phyloP scores from a whole-genome alignment of 2,888 invertebrate species.

The Calephelis perditalis region DNA sequence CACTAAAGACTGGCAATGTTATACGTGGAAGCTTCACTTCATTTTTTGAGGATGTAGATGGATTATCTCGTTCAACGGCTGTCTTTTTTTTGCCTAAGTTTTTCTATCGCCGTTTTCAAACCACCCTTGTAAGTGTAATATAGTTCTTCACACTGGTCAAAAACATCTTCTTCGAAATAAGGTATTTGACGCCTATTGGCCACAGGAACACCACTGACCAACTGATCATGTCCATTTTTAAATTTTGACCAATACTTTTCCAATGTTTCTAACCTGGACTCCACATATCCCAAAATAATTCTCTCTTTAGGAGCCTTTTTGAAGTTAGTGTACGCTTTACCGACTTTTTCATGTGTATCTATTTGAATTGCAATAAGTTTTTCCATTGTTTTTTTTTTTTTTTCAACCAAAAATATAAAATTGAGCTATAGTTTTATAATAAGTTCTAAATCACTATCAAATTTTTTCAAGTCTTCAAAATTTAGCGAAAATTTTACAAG shows the following conservation, averaged over 20 bases:
- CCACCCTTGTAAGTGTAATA: neutral
- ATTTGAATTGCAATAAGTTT: neutral
- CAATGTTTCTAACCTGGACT: too few species aligned
- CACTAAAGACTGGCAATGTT: conserved; percentile 11
- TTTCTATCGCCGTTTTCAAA: neutral
- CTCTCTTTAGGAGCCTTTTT: neutral
- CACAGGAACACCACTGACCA: too few species aligned
- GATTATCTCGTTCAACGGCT: too few species aligned
- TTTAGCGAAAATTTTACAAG: too few species aligned
- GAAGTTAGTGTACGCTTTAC: neutral
- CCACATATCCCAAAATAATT: neutral
- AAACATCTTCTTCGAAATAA: neutral
- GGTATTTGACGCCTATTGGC: neutral
- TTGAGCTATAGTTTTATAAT: too few species aligned
- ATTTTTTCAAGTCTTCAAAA: too few species aligned
- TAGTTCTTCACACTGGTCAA: neutral
- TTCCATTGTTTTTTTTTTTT: neutral
- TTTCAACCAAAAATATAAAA: neutral
- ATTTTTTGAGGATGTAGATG: neutral
- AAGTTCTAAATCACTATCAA: too few species aligned
- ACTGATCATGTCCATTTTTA: too few species aligned
- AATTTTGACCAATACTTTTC: too few species aligned
- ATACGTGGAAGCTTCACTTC: conserved; percentile 5
- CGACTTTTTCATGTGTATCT: neutral
- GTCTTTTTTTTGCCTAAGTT: neutral